phyloP scores from a whole-genome alignment of 2,888 invertebrate genomes.

The Dasysyrphus albostriatus region DNA sequence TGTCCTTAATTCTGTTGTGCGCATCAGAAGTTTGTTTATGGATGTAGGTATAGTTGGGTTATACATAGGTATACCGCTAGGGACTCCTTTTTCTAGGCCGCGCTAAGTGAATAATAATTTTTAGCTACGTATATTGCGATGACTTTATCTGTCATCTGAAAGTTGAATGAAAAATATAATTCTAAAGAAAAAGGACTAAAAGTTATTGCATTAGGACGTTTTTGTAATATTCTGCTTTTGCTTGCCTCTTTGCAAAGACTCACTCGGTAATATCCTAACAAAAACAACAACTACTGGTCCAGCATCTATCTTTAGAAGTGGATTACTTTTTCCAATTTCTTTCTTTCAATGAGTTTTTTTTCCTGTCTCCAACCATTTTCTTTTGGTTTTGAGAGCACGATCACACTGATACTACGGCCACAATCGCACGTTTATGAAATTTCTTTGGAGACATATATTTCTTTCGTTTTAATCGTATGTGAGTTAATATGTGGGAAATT shows the following conservation, averaged over 20 bases:
- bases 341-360: neutral
- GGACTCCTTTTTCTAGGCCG: conserved; percentile 29
- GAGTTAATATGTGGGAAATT: conserved; percentile 66
- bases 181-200: conserved; percentile 53
- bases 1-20: conserved; percentile 44
- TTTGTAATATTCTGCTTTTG: conserved; percentile 59
- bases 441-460: conserved; percentile 58
- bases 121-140: conserved; percentile 61
- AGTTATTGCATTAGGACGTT: conserved; percentile 69
- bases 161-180: conserved; percentile 28
- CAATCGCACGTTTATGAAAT: conserved; percentile 61
- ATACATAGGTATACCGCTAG: neutral
- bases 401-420: conserved; percentile 38
- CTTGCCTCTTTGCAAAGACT: conserved; percentile 8
- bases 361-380: neutral
- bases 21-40: neutral
- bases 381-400: conserved; percentile 54
- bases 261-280: neutral
- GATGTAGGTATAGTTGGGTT: conserved; percentile 5
- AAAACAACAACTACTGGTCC: neutral
- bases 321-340: conserved; percentile 33
- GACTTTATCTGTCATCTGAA: conserved; percentile 70
- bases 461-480: conserved; percentile 49
- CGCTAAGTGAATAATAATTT: conserved; percentile 76
- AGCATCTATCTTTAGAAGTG: neutral